phyloP scores from a whole-genome alignment of 2,113 vertebrate genomes.

The Tricholaema leucomelas region DNA sequence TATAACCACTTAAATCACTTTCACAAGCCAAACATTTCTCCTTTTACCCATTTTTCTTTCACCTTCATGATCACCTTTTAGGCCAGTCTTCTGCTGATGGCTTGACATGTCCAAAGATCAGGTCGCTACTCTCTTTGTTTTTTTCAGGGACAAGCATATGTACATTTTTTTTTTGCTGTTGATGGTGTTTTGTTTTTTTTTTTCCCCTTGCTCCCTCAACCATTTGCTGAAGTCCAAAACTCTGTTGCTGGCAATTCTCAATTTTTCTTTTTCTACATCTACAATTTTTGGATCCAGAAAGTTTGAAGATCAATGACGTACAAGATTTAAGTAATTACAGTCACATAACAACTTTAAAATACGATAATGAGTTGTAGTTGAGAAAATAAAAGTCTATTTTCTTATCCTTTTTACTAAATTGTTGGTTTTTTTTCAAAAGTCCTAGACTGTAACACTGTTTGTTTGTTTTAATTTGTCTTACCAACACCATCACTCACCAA shows the following conservation, averaged over 20 bases:
- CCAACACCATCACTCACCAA: background rate
- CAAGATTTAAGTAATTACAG: background rate
- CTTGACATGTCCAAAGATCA: background rate
- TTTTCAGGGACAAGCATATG: background rate
- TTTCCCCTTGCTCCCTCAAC: background rate
- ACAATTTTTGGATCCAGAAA: background rate
- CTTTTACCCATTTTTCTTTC: background rate
- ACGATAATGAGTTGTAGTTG: background rate
- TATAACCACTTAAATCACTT: background rate
- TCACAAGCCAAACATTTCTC: background rate
- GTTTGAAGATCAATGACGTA: background rate
- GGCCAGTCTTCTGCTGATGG: background rate
- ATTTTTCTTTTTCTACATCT: background rate
- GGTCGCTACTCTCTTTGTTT: background rate
- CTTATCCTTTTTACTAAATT: background rate
- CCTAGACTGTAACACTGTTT: background rate
- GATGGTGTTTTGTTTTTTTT: background rate
- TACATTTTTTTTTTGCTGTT: background rate
- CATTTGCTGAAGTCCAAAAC: background rate
- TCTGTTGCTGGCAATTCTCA: background rate
- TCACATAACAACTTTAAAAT: background rate
- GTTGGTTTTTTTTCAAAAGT: background rate
- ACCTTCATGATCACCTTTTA: background rate
- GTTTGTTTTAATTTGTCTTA: background rate
- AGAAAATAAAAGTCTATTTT: background rate